Evolutionary conservation across 2,797 vertebrate genomes (phyloP).

Genomic region (Ptychadena robeensis): DNA sequence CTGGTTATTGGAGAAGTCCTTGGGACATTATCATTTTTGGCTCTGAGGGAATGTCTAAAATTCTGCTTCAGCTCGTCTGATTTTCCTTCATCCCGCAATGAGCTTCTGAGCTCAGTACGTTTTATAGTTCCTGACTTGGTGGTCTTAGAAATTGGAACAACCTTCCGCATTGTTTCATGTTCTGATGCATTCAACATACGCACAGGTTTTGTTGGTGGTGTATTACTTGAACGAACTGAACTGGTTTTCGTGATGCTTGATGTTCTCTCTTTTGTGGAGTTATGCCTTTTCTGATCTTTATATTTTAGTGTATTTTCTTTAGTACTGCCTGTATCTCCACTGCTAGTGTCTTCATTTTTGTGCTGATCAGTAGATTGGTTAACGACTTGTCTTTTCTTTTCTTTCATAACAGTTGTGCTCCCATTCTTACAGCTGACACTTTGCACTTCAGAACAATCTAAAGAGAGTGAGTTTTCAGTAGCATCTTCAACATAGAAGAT

Average conservation of each 20-base stretch:
- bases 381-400: constrained; percentile 5
- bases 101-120: constrained; percentile 71
- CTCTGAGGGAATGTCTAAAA: constrained; percentile 79
- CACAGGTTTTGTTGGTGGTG: constrained; percentile 68
- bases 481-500: constrained; percentile 79
- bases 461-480: constrained; percentile 86
- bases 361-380: constrained; percentile 6
- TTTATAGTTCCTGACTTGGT: constrained; percentile 75
- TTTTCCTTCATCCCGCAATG: constrained; percentile 66
- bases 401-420: constrained; percentile 16
- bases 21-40: constrained; percentile 75
- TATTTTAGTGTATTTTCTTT: constrained; percentile 68
- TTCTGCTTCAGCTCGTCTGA: constrained; percentile 69
- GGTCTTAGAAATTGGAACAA: constrained; percentile 87
- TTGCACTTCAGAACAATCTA: constrained; percentile 84
- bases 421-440: constrained; percentile 72
- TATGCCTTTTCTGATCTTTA: constrained; percentile 72
- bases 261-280: constrained; percentile 71
- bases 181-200: constrained; percentile 83
- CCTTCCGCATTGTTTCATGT: constrained; percentile 88
- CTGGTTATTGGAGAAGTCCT: constrained; percentile 80
- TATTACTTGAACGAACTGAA: constrained; percentile 55
- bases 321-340: constrained; percentile 57
- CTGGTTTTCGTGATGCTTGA: constrained; percentile 68
- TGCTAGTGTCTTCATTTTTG: neutral